A percentile compares a stretch with the other conserved stretches of the same genome.
Conservation (phyloP, 2,888 invertebrate genomes). For the Crematogaster levior region DNA sequence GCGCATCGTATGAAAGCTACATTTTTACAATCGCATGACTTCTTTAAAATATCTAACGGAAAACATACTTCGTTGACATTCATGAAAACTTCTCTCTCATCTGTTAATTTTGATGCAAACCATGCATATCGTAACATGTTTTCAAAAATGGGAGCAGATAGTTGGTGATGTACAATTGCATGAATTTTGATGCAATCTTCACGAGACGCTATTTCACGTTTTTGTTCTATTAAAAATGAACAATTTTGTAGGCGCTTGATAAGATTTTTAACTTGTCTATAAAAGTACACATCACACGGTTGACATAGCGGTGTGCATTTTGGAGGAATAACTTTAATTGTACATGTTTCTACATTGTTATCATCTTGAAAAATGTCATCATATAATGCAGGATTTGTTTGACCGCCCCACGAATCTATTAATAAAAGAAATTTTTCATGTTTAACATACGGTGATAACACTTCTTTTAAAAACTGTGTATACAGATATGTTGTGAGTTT, state of each 20-base stretch:
- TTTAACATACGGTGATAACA: conserved; percentile 54
- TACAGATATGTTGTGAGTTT: conserved; percentile 61
- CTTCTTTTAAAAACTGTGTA: conserved; percentile 52
- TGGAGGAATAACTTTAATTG: conserved; percentile 66
- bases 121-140: too few relatives aligned
- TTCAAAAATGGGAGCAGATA: conserved; percentile 64
- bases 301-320: too few relatives aligned
- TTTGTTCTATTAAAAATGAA: conserved; percentile 53
- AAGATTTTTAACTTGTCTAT: conserved; percentile 40
- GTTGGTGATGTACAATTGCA: conserved; percentile 64
- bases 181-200: conserved; percentile 71
- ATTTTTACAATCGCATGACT: too few relatives aligned
- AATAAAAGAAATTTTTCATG: conserved; percentile 58
- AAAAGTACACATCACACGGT: conserved; percentile 44
- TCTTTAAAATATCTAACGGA: too few relatives aligned
- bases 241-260: conserved; percentile 60
- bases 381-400: conserved; percentile 62
- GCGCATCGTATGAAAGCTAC: too few relatives aligned
- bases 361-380: conserved; percentile 63
- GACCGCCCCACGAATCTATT: conserved; percentile 65
- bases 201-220: conserved; percentile 59
- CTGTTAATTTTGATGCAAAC: too few relatives aligned
- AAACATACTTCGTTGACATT: too few relatives aligned
- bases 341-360: conserved; percentile 52
- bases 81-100: too few relatives aligned